Base-by-base conservation (phyloP, 2,797 vertebrate genomes). In the Jordanella pulchra region DNA sequence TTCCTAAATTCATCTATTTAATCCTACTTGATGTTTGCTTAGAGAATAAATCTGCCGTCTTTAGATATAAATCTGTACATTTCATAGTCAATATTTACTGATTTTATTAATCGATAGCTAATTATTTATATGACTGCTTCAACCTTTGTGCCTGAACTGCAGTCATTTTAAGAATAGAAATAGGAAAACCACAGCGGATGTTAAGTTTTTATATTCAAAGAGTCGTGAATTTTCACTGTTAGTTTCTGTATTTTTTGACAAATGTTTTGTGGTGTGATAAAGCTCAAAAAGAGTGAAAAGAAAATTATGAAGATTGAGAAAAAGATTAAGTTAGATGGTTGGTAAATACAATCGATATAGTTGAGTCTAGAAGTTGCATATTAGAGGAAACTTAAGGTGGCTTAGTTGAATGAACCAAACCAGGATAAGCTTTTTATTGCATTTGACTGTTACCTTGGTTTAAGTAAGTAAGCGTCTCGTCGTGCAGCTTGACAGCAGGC, bases 391-490 rank as follows among this genome's bases (percentile, higher is more conserved):
- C 23, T 30, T 15, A 47, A 30, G 25, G 27, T 23, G 15, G 12
- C 12, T 32, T 17, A 11, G 39, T 25, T 27, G 63, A 27, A 65
- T 11, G 7, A 28, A 47, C 45, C 25, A 65, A 18, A 53, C 21
- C 32, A 27, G 9, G 11, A 27, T 10, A 55, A 12, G 27, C 14
- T 30, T 28, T 15, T 2, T 2, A 4, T 42, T 45, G n/a, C 42
- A 10, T 11, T 4, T 21, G 42, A 25, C 32, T 17, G 39, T 70
- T 82, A 98, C 97, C 97, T 97, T 99, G 97, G 92, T 99, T 99
- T 89, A 99, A 94, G 93, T 99, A 99, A 30, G 97, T 99, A 86
- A 99, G 97, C 1, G 97, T 98, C 93, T 99, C 97, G 65, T 99
- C 97, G 0, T 98, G 96, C 77, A 99, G 88, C 84, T 98, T 99